A percentile compares a stretch with the other conserved stretches of the same genome.
Conservation (phyloP, 1,140 invertebrate species). For the Pseudoatta argentina region DNA sequence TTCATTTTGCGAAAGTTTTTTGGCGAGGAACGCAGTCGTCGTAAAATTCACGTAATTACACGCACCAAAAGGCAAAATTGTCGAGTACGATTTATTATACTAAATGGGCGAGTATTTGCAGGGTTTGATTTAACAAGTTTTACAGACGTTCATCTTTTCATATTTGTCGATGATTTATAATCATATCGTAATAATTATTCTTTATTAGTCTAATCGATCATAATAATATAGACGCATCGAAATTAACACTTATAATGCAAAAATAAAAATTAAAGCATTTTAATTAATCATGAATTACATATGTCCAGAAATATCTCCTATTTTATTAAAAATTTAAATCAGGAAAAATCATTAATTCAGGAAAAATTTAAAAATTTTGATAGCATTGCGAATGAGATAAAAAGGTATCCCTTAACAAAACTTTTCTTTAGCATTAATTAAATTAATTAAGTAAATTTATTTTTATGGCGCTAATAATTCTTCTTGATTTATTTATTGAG, state of each 20-base stretch:
- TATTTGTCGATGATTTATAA: conserved; percentile 11
- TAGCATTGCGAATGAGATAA: not conserved
- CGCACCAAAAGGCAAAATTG: conserved; percentile 38
- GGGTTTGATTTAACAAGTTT: conserved; percentile 10
- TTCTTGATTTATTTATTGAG: not conserved
- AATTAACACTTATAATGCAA: not conserved
- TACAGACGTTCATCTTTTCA: not conserved
- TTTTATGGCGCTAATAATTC: not conserved
- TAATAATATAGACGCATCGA: not conserved
- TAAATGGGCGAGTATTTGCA: conserved; percentile 11
- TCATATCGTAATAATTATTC: not conserved
- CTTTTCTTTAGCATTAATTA: not conserved
- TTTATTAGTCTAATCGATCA: not conserved
- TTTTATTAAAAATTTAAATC: conserved; percentile 6
- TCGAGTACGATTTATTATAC: conserved; percentile 49
- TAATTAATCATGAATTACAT: not conserved
- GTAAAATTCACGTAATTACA: conserved; percentile 41
- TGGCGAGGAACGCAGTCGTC: conserved; percentile 12
- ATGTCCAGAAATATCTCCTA: not conserved
- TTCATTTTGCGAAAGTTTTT: conserved; percentile 50
- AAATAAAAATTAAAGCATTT: not conserved
- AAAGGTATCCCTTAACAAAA: not conserved
- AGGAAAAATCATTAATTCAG: no score
- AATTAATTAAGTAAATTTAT: conserved; percentile 28
- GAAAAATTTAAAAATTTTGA: not conserved